Conservation (phyloP, 2,113 vertebrate genomes). For the Zapus hudsonius region DNA sequence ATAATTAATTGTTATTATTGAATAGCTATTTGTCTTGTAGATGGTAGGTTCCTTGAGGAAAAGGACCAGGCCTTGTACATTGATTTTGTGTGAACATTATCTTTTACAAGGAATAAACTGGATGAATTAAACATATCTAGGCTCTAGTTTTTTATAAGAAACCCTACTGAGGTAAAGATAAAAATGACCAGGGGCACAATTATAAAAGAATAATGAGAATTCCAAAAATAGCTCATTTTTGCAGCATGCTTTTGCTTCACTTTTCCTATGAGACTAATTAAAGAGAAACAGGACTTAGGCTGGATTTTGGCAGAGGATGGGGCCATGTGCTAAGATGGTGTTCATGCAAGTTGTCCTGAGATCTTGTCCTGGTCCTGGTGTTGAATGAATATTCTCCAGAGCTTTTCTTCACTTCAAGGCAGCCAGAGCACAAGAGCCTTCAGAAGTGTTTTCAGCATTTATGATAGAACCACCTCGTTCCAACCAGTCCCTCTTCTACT, state of each 20-base stretch:
- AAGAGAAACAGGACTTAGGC: slow-evolving; percentile 9
- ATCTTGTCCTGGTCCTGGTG: neutral
- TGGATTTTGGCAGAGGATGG: neutral
- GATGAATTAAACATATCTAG: neutral
- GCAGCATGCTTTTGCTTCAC: slow-evolving; percentile 29
- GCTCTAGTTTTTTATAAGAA: slow-evolving; percentile 42
- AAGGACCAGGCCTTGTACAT: neutral
- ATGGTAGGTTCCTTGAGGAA: neutral
- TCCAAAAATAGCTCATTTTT: slow-evolving; percentile 58
- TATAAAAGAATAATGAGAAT: slow-evolving; percentile 69
- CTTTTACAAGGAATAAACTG: neutral
- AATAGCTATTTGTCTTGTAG: neutral
- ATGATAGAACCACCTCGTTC: neutral
- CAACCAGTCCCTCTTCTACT: too few relatives aligned
- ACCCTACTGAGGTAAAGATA: slow-evolving; percentile 40
- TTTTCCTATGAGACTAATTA: slow-evolving; percentile 70
- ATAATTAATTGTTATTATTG: neutral
- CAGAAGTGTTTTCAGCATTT: neutral
- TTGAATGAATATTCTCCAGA: neutral
- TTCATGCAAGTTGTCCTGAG: neutral
- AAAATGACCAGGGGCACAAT: slow-evolving; percentile 60
- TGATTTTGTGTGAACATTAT: neutral
- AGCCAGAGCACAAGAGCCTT: neutral
- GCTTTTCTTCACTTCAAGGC: neutral
- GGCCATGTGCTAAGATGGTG: neutral